These are phyloP conservation scores for Calliopsis andreniformis DNA, from an alignment of 1,140 invertebrate genomes.

Conservation along the genomic window DNA sequence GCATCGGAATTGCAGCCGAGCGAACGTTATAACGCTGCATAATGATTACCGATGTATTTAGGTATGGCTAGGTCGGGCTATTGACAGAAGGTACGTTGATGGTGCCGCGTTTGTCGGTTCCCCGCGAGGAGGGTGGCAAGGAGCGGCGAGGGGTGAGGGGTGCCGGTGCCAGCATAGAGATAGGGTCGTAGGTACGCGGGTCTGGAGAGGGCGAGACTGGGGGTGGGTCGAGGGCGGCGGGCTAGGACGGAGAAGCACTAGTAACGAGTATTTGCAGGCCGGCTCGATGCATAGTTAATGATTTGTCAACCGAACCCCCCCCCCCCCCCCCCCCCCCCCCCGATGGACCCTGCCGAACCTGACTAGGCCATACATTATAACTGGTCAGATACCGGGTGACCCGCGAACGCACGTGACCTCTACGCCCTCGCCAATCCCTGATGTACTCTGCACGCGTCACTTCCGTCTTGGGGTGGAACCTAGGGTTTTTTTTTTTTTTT, in stretches of 20 bases:
- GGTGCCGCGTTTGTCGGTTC: conserved; percentile 48
- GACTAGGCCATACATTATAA: conserved; percentile 80
- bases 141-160: conserved; percentile 15
- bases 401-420: conserved; percentile 42
- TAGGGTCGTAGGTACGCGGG: conserved; percentile 22
- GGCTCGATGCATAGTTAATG: conserved; percentile 82
- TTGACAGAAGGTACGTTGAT: conserved; percentile 48
- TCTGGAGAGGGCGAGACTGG: conserved; percentile 41
- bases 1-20: conserved; percentile 4
- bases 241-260: conserved; percentile 73
- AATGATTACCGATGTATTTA: conserved; percentile 71
- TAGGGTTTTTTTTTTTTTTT: too few species aligned
- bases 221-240: conserved; percentile 51
- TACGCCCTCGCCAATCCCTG: not conserved
- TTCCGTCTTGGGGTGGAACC: too few species aligned
- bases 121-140: conserved; percentile 33
- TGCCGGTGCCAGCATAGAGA: conserved; percentile 12
- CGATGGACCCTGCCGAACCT: conserved; percentile 73
- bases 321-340: conserved; percentile 2
- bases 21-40: conserved; percentile 66
- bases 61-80: conserved; percentile 51
- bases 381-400: conserved; percentile 72
- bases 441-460: conserved; percentile 19
- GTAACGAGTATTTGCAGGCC: conserved; percentile 82
- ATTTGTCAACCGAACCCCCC: conserved; percentile 79